Percentiles rank a stretch among this genome's conserved stretches.
Evolutionary conservation across 2,797 vertebrate species (phyloP).

Genomic region (Taenioides sp.): DNA sequence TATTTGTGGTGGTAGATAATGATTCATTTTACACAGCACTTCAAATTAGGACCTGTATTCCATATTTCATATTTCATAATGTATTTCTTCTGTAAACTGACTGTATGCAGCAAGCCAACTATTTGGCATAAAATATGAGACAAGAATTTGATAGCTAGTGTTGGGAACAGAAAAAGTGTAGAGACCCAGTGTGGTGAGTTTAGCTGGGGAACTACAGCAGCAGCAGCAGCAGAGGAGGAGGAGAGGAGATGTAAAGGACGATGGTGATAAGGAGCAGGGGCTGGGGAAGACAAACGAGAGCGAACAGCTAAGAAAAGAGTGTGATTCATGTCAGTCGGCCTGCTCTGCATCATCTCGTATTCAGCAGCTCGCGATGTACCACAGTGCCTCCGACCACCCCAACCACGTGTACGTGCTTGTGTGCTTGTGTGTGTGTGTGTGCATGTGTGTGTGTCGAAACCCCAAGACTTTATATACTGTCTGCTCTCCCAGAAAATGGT

Average conservation of each 20-base stretch:
- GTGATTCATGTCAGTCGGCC: constrained; percentile 53
- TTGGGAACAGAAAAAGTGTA: background rate
- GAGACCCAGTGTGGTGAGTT: background rate
- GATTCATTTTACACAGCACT: background rate
- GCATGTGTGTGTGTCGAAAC: constrained; percentile 27
- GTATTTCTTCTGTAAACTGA: background rate
- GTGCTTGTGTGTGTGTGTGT: constrained; percentile 21
- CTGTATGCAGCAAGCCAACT: background rate
- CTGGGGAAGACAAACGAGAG: constrained; percentile 32
- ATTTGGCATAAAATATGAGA: background rate
- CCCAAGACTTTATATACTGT: constrained; percentile 54
- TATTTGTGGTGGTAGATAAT: background rate
- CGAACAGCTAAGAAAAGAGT: constrained; percentile 37
- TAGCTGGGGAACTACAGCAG: background rate
- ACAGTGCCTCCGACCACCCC: constrained; percentile 37
- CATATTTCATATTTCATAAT: background rate
- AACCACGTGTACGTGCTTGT: constrained; percentile 20
- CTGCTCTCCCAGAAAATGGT: constrained; percentile 57
- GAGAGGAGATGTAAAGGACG: constrained; percentile 1
- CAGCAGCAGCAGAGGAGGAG: background rate
- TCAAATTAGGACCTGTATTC: background rate
- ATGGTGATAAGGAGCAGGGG: background rate
- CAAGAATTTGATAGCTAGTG: background rate
- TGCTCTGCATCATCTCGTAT: constrained; percentile 60
- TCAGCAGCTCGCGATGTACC: constrained; percentile 55